Base-by-base conservation (phyloP, 2,888 invertebrate species). In the Oxytorus armatus region DNA sequence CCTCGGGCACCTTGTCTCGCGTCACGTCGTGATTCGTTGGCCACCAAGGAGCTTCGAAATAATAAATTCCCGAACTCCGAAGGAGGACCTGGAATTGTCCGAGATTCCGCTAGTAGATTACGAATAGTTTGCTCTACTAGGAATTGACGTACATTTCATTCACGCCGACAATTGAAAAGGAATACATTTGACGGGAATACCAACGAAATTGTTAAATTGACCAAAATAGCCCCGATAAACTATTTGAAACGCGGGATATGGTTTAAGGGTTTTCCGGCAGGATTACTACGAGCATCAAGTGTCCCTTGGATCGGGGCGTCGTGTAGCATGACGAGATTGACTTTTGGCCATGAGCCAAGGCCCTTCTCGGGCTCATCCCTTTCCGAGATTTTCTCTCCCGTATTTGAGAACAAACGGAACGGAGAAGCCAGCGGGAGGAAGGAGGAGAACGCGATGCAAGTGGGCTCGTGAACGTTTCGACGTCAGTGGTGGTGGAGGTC, bases 341-440 rank as follows among this genome's bases (percentile, higher is more conserved):
- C 83, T 90, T 74, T 80, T 91, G 90, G 91, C 90, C 83, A 84
- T 81, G 79, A 86, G 91, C 91, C 91, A 91, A 90, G 86, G 85
- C 86, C 85, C 84, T 82, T 87, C 44, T 47, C 74, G 73, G 85
- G 85, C 86, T 89, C 88, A 87, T 86, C 88, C 89, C 85, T 29
- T 87, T 76, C 83, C 5, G 39, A 88, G 87, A 89, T 89, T 91
- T 88, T 89, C 90, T 90, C 89, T 90, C 89, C 53, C 39, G 63
- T 90, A 89, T 91, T 90, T 90, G 90, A 90, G 90, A 91, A 90
- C 90, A 91, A 91, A 90, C 89, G 89, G 87, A 87, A 88, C 87
- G 86, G 85, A 81, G 57, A 39, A 57, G 44, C 65, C 25, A 51
- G 49, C 55, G 57, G 5, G 74, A 36, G 57, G 49, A 55, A 65